These are phyloP conservation scores for Theretra japonica DNA, from an alignment of 2,888 invertebrate genomes.

Conservation along the genomic window DNA sequence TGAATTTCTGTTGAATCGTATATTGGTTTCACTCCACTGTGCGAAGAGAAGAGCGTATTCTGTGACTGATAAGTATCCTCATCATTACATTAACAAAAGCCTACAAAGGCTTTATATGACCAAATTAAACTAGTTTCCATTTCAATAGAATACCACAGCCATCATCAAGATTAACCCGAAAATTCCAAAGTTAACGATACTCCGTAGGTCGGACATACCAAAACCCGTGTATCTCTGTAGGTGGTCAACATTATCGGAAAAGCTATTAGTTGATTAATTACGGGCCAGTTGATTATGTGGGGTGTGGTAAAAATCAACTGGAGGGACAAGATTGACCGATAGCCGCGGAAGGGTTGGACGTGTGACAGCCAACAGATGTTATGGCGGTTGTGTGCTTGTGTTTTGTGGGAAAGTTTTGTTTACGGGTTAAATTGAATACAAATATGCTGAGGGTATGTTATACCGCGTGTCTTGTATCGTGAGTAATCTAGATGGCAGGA, in stretches of 20 bases:
- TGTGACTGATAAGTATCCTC: background rate
- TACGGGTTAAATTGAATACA: background rate
- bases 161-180: slow-evolving; percentile 20
- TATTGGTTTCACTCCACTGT: too few relatives aligned
- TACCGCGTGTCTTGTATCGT: background rate
- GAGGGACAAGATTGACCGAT: slow-evolving; percentile 27
- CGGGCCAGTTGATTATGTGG: slow-evolving; percentile 60
- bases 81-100: too few relatives aligned
- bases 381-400: background rate
- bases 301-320: slow-evolving; percentile 58
- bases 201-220: slow-evolving; percentile 37
- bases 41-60: too few relatives aligned
- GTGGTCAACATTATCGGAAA: slow-evolving; percentile 68
- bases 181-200: slow-evolving; percentile 20
- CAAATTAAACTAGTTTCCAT: background rate
- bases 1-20: too few relatives aligned
- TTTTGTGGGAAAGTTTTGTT: slow-evolving; percentile 15
- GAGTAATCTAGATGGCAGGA: background rate
- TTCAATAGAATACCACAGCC: slow-evolving; percentile 4
- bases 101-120: background rate
- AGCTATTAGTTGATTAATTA: slow-evolving; percentile 70
- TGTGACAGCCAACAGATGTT: slow-evolving; percentile 13
- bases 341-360: slow-evolving; percentile 27
- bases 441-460: background rate
- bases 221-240: slow-evolving; percentile 49